These are phyloP conservation scores for Chlamydotis undulata DNA, from an alignment of 2,113 vertebrate genomes.

Conservation along the genomic window DNA sequence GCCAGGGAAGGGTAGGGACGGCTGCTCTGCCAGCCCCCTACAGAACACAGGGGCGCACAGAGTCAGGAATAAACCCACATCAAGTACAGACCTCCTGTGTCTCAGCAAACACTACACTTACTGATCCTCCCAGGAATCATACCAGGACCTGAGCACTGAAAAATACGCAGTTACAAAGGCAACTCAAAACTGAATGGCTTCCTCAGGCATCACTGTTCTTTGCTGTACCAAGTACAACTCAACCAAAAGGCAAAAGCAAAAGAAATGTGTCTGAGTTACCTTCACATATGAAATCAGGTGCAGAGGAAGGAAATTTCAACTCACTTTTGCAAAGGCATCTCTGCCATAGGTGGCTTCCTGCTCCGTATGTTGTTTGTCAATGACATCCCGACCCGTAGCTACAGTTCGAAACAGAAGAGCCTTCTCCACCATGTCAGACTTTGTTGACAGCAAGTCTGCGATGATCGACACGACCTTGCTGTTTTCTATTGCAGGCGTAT, in stretches of 20 bases:
- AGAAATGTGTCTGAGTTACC: accelerated
- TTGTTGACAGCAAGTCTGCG: slow-evolving; percentile 86
- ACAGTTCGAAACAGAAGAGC: slow-evolving; percentile 93
- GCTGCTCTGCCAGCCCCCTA: neutral
- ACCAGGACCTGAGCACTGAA: neutral
- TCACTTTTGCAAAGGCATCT: slow-evolving; percentile 94
- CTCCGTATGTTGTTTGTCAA: slow-evolving; percentile 94
- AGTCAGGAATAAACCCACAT: neutral
- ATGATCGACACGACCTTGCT: slow-evolving; percentile 83
- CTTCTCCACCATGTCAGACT: slow-evolving; percentile 90
- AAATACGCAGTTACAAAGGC: accelerated
- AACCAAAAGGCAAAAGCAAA: neutral
- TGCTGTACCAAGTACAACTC: neutral
- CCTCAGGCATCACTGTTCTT: accelerated
- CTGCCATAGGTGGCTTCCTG: slow-evolving; percentile 93
- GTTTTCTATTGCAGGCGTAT: slow-evolving; percentile 89
- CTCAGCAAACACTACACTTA: neutral
- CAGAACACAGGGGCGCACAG: accelerated
- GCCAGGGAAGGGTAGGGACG: neutral
- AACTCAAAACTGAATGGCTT: neutral
- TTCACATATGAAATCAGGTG: too few relatives aligned
- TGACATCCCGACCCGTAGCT: slow-evolving; percentile 92
- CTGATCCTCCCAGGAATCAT: neutral
- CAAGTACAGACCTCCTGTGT: neutral
- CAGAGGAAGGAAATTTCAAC: neutral